Conservation (phyloP, 2,888 invertebrate species). For the Sepioteuthis lessoniana region DNA sequence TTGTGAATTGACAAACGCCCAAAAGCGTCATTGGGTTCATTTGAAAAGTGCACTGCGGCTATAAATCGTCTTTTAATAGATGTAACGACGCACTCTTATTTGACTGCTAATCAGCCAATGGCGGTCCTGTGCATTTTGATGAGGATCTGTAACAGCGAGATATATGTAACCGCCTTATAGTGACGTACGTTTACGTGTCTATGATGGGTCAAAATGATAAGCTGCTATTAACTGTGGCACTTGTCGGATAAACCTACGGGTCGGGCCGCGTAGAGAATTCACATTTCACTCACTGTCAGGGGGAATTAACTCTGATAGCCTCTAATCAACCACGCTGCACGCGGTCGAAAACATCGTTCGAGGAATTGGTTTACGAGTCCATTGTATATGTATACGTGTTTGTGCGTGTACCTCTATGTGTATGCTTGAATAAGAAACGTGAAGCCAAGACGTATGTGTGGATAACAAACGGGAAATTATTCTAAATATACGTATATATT, state of each 20-base stretch:
- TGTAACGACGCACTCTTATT: neutral
- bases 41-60: neutral
- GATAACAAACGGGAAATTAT: too few species aligned
- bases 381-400: neutral
- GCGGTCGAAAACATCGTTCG: neutral
- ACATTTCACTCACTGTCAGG: conserved; percentile 33
- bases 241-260: conserved; percentile 33
- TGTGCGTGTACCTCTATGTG: neutral
- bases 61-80: neutral
- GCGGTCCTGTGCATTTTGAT: neutral
- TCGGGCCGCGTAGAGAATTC: neutral
- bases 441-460: too few species aligned
- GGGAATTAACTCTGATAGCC: neutral
- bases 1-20: neutral
- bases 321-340: conserved; percentile 33
- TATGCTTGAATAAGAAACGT: neutral
- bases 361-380: neutral
- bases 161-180: neutral
- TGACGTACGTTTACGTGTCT: conserved; percentile 33
- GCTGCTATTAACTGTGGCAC: conserved; percentile 33
- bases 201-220: neutral
- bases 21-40: conserved; percentile 23
- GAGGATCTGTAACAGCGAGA: neutral
- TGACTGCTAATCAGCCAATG: neutral
- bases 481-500: too few species aligned